Percentiles rank a stretch among this genome's conserved stretches.
phyloP scores from a whole-genome alignment of 53 echinoderm and acorn worm species.

The Patiria pectinifera region DNA sequence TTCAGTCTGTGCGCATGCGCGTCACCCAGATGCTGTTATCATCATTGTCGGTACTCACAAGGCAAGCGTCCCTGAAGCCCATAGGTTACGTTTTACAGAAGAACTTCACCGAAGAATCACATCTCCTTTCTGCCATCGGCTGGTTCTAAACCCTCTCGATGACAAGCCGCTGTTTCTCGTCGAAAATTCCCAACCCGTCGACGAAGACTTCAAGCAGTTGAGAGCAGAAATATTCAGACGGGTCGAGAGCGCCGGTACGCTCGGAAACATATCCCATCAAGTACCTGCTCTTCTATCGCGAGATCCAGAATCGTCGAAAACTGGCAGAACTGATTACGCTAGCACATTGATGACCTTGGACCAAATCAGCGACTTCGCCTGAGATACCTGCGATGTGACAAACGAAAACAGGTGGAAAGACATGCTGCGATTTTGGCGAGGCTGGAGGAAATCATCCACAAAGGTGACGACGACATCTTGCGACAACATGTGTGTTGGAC shows the following conservation, averaged over 20 bases:
- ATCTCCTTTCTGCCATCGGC: conserved; percentile 26
- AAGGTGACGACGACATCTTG: conserved; percentile 24
- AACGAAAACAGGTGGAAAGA: background rate
- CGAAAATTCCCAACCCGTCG: conserved; percentile 19
- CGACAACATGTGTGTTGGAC: conserved; percentile 42
- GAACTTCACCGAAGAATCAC: conserved; percentile 12
- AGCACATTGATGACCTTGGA: conserved; percentile 19
- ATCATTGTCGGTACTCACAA: conserved; percentile 51
- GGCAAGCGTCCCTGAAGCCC: conserved; percentile 1
- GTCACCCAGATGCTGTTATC: conserved; percentile 19
- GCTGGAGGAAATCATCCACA: conserved; percentile 49
- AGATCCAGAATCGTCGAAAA: conserved; percentile 29
- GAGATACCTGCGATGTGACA: background rate
- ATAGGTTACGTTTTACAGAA: background rate
- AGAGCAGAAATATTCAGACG: conserved; percentile 40
- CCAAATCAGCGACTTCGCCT: background rate
- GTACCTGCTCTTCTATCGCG: conserved; percentile 32
- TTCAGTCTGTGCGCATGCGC: conserved; percentile 54
- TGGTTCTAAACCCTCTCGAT: conserved; percentile 26
- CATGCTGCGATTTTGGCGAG: conserved; percentile 16
- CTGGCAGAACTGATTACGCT: background rate
- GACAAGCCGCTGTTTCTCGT: conserved; percentile 47
- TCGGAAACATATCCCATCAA: conserved; percentile 52
- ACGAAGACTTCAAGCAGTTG: conserved; percentile 14
- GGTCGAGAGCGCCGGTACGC: conserved; percentile 40